Conservation (phyloP, 2,113 vertebrate species). For the Rattus norvegicus region DNA sequence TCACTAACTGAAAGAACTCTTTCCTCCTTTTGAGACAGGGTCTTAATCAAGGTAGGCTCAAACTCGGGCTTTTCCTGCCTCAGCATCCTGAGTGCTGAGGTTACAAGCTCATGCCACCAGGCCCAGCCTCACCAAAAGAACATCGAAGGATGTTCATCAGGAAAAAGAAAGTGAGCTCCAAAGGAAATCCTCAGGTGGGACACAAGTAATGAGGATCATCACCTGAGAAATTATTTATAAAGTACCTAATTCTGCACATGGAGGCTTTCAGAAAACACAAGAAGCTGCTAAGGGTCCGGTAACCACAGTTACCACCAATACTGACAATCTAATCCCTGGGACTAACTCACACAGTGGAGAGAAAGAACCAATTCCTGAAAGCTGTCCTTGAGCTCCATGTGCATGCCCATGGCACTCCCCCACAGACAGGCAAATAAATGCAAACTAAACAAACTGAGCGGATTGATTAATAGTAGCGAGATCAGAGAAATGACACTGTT, state of each 20-base stretch:
- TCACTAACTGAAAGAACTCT: neutral
- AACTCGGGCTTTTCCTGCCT: neutral
- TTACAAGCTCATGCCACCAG: neutral
- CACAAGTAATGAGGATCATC: neutral
- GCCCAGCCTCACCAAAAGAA: slow-evolving; percentile 6
- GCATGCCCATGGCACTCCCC: no score
- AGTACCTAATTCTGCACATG: neutral
- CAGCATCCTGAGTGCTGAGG: neutral
- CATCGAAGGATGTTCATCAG: neutral
- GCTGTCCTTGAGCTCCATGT: neutral
- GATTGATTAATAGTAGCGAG: neutral
- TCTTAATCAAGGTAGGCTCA: neutral
- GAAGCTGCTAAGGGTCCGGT: neutral
- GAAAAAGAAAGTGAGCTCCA: neutral
- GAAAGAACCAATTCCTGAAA: neutral
- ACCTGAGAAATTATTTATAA: neutral
- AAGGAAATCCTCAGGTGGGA: neutral
- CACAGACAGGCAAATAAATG: neutral
- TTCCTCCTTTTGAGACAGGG: neutral
- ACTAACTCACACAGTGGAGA: neutral
- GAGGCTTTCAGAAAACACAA: neutral
- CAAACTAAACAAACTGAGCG: neutral
- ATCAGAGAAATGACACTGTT: neutral
- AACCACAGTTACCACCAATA: neutral
- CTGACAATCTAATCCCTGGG: neutral